Base-by-base conservation (phyloP, 2,113 vertebrate genomes). In the Nyctibius bracteatus region DNA sequence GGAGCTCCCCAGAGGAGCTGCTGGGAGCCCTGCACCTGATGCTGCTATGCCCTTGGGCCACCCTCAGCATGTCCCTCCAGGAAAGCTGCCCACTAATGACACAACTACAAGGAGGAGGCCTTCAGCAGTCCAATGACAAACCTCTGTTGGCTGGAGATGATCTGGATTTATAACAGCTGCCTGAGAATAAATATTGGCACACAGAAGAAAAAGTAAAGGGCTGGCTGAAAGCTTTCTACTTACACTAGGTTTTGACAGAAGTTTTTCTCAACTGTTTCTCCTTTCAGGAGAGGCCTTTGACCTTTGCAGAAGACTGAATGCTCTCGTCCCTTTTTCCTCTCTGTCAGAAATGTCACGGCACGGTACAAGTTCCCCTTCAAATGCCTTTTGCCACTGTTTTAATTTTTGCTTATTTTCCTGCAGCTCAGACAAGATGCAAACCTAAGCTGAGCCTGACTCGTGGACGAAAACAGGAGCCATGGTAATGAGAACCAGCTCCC, bases 321-420 rank as follows among this genome's bases (percentile, higher is more conserved):
- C 27, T 47, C 57, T 30, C 2, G 0, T 59, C 44, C 47, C 55
- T 68, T 92, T 72, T 61, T 27, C 24, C 14, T 62, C 35, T 43
- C 67, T 85, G 30, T 77, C 47, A 77, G 67, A 70, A 78, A 81
- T 66, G 51, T 78, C 49, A 28, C 3, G 2, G 25, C 37, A 22
- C 1, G 2, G 33, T 12, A 52, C 0, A 0, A 67, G 52, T 58
- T 83, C 28, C 58, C 28, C 23, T 90, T 80, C n/a, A 43, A 47
- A 30, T 22, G 28, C 33, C 57, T 77, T 41, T 71, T 75, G 30
- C 74, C 61, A 81, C 47, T 4, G 5, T 70, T 80, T 75, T 63
- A 49, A 54, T 37, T 87, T 63, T 52, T 78, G 33, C 23, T 43
- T 70, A 8, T 73, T 66, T 62, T 77, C 58, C 84, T 68, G 37